Evolutionary conservation across 1,140 invertebrate species (phyloP).

Genomic region (Drosophila sp.): DNA sequence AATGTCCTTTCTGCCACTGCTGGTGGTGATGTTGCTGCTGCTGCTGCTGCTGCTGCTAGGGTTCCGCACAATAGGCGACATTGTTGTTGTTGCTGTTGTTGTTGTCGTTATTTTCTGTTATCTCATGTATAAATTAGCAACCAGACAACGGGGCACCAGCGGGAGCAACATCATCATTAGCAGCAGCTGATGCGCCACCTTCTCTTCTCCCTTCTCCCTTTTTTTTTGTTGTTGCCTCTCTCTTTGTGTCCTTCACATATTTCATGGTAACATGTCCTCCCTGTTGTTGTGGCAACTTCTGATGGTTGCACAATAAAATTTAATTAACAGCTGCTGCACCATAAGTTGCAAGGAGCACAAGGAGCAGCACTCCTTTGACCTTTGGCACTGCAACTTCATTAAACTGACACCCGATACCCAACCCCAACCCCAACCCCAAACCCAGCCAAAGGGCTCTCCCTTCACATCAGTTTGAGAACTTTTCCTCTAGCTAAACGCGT

Average conservation of each 20-base stretch:
- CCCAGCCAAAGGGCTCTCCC: background rate
- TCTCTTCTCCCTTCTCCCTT: background rate
- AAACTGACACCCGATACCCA: conserved; percentile 29
- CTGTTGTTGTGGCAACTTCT: conserved; percentile 54
- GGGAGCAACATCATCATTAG: conserved; percentile 48
- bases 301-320: conserved; percentile 64
- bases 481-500: conserved; percentile 30
- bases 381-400: conserved; percentile 63
- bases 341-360: conserved; percentile 36
- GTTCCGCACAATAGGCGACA: conserved; percentile 31
- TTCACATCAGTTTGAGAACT: conserved; percentile 4
- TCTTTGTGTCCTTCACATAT: conserved; percentile 16
- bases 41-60: conserved; percentile 16
- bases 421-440: background rate
- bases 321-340: conserved; percentile 61
- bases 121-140: conserved; percentile 73
- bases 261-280: conserved; percentile 33
- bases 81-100: conserved; percentile 50
- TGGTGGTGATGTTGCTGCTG: conserved; percentile 38
- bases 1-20: conserved; percentile 34
- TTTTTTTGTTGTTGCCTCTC: background rate
- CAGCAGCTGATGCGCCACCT: conserved; percentile 37
- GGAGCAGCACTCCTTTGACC: conserved; percentile 49
- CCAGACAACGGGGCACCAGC: conserved; percentile 34
- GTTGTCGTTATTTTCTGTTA: conserved; percentile 37